Percentiles rank a stretch among this genome's conserved stretches.
Conservation (phyloP, 2,888 invertebrate species). For the Erebia ligea region DNA sequence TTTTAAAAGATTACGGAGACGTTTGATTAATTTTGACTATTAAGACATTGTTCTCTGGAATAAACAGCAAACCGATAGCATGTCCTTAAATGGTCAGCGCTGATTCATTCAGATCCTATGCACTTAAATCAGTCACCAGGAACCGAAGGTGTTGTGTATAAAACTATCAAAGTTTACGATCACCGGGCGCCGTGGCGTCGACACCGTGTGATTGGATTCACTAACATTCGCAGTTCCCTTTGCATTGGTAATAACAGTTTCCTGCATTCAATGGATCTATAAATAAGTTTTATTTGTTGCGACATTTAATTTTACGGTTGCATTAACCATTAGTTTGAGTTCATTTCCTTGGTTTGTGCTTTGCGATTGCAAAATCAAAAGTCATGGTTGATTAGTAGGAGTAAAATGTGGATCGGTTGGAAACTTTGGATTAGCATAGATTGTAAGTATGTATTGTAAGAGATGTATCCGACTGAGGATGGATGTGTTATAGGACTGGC, state of each 20-base stretch:
- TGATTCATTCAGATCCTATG: conserved; percentile 39
- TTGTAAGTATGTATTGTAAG: too few species aligned
- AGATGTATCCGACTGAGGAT: too few species aligned
- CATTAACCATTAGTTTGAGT: conserved; percentile 24
- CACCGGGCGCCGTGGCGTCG: conserved; percentile 67
- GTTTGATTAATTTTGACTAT: too few species aligned
- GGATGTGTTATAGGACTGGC: neutral
- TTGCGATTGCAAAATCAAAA: conserved; percentile 21
- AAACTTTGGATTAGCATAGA: neutral
- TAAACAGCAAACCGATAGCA: conserved; percentile 34
- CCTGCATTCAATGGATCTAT: conserved; percentile 54
- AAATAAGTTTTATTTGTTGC: conserved; percentile 45
- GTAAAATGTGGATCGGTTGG: neutral
- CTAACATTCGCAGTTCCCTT: conserved; percentile 59
- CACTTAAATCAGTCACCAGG: conserved; percentile 34
- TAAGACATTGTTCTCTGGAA: neutral
- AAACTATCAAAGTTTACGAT: conserved; percentile 75
- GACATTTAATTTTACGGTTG: conserved; percentile 35
- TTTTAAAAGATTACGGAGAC: too few species aligned
- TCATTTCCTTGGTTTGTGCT: conserved; percentile 27
- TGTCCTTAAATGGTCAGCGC: conserved; percentile 38
- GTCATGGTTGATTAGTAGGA: neutral
- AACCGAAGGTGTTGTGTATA: conserved; percentile 50
- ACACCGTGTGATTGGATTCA: conserved; percentile 64
- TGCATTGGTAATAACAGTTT: conserved; percentile 65